phyloP scores from a whole-genome alignment of 2,113 vertebrate genomes.

The Ammodytes dubius region DNA sequence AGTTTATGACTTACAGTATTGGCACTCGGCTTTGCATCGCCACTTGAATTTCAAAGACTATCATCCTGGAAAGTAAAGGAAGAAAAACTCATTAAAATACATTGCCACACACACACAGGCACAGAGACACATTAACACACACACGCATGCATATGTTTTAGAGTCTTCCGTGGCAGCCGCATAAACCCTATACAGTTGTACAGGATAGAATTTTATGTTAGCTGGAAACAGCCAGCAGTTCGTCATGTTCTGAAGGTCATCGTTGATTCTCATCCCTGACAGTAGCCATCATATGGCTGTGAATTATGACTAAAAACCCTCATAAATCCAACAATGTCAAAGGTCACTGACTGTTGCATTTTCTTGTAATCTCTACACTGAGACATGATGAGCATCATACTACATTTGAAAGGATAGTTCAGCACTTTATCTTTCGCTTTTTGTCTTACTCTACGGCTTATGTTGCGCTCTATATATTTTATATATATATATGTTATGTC shows the following conservation, averaged over 20 bases:
- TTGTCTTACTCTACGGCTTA: no score
- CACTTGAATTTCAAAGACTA: slow-evolving; percentile 40
- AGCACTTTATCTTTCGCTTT: no score
- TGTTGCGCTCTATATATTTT: no score
- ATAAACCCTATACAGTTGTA: not conserved
- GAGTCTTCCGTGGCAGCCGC: slow-evolving; percentile 1
- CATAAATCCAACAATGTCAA: not conserved
- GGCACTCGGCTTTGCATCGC: not conserved
- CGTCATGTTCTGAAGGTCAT: slow-evolving; percentile 18
- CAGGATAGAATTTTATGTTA: slow-evolving; percentile 19
- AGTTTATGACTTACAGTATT: slow-evolving; percentile 51
- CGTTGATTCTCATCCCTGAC: slow-evolving; percentile 9
- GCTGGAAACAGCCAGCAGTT: slow-evolving; percentile 22
- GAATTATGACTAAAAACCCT: not conserved
- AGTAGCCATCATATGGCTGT: not conserved
- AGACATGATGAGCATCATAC: not conserved
- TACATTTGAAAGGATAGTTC: not conserved
- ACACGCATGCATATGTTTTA: not conserved
- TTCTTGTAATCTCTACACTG: not conserved
- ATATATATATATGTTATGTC: no score
- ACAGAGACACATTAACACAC: slow-evolving; percentile 38
- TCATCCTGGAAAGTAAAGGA: slow-evolving; percentile 20
- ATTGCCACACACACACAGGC: not conserved
- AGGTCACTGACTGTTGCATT: slow-evolving; percentile 10
- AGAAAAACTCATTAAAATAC: slow-evolving; percentile 41